Conservation (phyloP, 2,113 vertebrate genomes). For the Mesoclemmys tuberculata region DNA sequence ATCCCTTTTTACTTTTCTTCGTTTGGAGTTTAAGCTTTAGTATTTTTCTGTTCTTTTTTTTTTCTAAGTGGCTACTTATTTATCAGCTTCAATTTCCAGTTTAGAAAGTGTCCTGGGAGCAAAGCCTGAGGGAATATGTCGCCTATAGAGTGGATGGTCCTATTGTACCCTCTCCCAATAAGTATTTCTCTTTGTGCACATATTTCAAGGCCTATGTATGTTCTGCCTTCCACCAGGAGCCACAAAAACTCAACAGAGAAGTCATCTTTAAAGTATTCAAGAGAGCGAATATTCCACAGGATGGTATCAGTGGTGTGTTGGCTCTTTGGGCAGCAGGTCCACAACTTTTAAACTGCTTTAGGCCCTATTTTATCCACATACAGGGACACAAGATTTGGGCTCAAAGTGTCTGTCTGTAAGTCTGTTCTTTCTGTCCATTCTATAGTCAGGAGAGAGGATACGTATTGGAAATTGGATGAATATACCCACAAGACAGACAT, state of each 20-base stretch:
- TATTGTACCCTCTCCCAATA: not conserved
- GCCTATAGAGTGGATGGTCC: not conserved
- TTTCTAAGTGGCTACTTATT: not conserved
- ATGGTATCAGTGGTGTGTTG: not conserved
- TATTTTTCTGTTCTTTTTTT: not conserved
- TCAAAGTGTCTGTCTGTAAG: too few relatives aligned
- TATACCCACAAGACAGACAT: fast-evolving
- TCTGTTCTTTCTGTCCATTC: too few relatives aligned
- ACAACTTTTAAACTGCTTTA: not conserved
- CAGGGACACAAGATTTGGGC: not conserved
- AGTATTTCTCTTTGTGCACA: not conserved
- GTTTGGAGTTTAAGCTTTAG: not conserved
- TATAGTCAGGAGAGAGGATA: not conserved
- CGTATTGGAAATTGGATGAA: not conserved
- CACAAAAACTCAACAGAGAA: not conserved
- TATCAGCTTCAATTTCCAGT: not conserved
- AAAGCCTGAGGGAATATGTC: not conserved
- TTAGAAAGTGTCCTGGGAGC: not conserved
- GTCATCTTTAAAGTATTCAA: not conserved
- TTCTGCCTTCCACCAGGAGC: not conserved
- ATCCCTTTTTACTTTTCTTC: not conserved
- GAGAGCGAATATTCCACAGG: not conserved
- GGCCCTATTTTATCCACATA: not conserved
- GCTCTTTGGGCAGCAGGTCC: not conserved
- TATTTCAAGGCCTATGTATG: not conserved